A percentile compares a stretch with the other conserved stretches of the same genome.
Evolutionary conservation across 2,797 vertebrate genomes (phyloP).

Genomic region (Rhabdomys pumilio): DNA sequence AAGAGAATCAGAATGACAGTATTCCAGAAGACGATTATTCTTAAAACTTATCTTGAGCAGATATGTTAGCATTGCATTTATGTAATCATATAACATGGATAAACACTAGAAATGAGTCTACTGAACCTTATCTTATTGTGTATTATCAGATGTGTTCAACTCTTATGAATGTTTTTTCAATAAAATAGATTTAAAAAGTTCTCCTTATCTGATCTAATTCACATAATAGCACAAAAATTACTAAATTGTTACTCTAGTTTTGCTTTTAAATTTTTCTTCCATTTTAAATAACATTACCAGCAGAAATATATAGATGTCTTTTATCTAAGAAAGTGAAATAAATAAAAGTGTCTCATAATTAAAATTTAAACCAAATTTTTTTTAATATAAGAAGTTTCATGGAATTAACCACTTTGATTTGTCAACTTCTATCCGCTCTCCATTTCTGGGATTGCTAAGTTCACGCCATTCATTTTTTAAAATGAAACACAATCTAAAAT

Average conservation of each 20-base stretch:
- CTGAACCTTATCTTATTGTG: background rate
- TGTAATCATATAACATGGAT: background rate
- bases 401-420: background rate
- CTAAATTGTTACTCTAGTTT: background rate
- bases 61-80: background rate
- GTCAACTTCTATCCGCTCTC: background rate
- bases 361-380: background rate
- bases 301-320: background rate
- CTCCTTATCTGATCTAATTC: conserved; percentile 28
- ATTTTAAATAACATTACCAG: background rate
- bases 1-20: background rate
- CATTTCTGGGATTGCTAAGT: background rate
- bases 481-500: background rate
- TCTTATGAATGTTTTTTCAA: background rate
- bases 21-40: background rate
- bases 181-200: conserved; percentile 51
- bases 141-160: background rate
- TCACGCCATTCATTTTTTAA: background rate
- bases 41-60: background rate
- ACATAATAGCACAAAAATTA: background rate
- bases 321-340: background rate
- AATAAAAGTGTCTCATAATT: conserved; percentile 5
- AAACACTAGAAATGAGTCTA: background rate
- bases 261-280: background rate
- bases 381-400: background rate